These are phyloP conservation scores for Pyrrhia umbra DNA, from an alignment of 2,888 invertebrate genomes.

Conservation along the genomic window DNA sequence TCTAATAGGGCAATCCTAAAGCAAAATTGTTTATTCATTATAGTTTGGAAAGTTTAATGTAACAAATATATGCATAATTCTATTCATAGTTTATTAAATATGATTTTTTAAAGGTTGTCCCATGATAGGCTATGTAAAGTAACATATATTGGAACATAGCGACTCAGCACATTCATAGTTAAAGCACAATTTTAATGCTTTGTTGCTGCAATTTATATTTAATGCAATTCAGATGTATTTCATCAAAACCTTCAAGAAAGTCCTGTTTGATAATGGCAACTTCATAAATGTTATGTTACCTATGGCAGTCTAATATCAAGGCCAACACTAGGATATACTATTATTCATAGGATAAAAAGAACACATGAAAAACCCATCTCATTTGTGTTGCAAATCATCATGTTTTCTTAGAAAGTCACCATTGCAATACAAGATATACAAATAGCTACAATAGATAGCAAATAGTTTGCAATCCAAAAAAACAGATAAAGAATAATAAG, in stretches of 20 bases:
- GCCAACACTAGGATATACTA: slow-evolving; percentile 18
- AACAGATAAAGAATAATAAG: slow-evolving; percentile 7
- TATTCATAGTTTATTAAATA: too few species aligned
- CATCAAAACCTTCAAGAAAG: background rate
- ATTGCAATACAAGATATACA: slow-evolving; percentile 28
- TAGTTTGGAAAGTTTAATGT: too few species aligned
- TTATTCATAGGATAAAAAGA: slow-evolving; percentile 45
- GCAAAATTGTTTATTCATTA: too few species aligned
- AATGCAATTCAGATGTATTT: background rate
- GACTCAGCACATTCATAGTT: slow-evolving; percentile 12
- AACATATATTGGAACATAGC: background rate
- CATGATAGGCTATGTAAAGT: background rate
- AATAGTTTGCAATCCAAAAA: slow-evolving; percentile 5
- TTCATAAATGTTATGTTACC: background rate
- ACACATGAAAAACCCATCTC: slow-evolving; percentile 45
- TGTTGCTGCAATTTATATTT: background rate
- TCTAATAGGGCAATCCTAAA: too few species aligned
- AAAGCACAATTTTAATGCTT: background rate
- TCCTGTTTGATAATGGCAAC: background rate
- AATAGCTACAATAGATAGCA: slow-evolving; percentile 32
- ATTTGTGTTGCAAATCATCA: slow-evolving; percentile 56
- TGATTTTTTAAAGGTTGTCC: too few species aligned
- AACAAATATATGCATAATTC: too few species aligned
- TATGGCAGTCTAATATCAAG: background rate
- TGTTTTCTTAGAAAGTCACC: slow-evolving; percentile 57